phyloP scores from a whole-genome alignment of 2,888 invertebrate genomes.

The Melieria picta region DNA sequence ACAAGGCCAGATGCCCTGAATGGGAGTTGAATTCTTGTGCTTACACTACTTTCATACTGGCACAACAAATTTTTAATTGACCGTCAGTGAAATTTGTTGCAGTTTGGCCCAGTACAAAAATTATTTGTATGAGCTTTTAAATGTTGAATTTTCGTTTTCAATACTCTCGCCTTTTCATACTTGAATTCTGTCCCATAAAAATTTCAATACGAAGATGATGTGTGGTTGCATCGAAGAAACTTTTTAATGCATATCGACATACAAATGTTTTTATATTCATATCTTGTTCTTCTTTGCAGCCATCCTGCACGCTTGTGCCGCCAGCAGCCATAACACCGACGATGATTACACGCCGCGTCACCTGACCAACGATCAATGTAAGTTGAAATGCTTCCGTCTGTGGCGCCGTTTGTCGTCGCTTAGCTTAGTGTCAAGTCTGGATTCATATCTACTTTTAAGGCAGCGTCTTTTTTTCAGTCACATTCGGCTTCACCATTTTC shows the following conservation, averaged over 20 bases:
- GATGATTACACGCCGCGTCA: slow-evolving; percentile 55
- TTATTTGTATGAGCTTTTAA: too few species aligned
- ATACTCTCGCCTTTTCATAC: background rate
- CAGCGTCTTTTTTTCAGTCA: slow-evolving; percentile 66
- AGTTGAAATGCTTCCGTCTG: slow-evolving; percentile 43
- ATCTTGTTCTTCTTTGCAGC: slow-evolving; percentile 20
- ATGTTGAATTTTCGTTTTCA: background rate
- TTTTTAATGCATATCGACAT: background rate
- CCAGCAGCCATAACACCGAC: slow-evolving; percentile 18
- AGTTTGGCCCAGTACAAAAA: background rate
- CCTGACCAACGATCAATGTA: slow-evolving; percentile 58
- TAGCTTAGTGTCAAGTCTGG: slow-evolving; percentile 50
- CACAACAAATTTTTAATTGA: background rate
- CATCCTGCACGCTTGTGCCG: slow-evolving; percentile 24
- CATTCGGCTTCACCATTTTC: slow-evolving; percentile 53
- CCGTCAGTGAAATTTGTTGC: background rate
- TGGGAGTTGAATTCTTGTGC: background rate
- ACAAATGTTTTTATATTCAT: background rate
- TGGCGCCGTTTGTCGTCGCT: slow-evolving; percentile 27
- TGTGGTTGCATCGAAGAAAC: too few species aligned
- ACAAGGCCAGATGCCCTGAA: background rate
- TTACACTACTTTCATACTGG: background rate
- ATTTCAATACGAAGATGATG: too few species aligned
- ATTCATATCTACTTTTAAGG: slow-evolving; percentile 63
- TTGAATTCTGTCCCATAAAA: background rate